Base-by-base conservation (phyloP, 2,113 vertebrate genomes). In the Corythoichthys intestinalis region DNA sequence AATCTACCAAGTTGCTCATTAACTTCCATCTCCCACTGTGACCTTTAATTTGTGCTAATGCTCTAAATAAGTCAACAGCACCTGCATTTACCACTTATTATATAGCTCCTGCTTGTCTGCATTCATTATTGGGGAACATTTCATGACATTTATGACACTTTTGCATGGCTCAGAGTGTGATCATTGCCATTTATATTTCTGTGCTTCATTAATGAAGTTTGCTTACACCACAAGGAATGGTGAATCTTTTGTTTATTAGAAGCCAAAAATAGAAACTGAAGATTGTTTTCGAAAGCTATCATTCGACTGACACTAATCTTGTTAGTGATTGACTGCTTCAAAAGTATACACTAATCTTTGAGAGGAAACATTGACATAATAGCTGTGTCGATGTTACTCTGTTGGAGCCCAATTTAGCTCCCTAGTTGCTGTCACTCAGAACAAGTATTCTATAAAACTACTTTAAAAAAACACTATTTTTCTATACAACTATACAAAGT, bases 41-140 rank as follows among this genome's bases (percentile, higher is more conserved):
- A 86, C 85, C 85, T 85, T 86, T 80, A 67, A 70, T 76, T 76
- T 76, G 70, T 65, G 68, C 70, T 54, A 8, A 20, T 10, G 53
- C 20, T 61, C 41, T 66, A 80, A 74, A 20, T 10, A 78, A 80
- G 66, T 49, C 44, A 71, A 76, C 62, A 54, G 70, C 52, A 63
- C 70, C 20, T 77, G 35, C 65, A 65, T 68, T 41, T 44, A 28
- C 9, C 54, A 17, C 53, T 63, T 46, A 56, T 60, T 72, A 64
- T 53, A 60, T 41, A 54, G 37, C 54, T 28, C 35, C 54, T 53
- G 73, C 44, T 63, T 37, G n/a, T 58, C 60, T 66, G 47, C 72
- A 8, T 70, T 67, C 37, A 60, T 60, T 49, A 56, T 37, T 35
- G 20, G 14, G 17, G 35, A 58, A 41, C 4, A 34, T 62, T 46